Evolutionary conservation across 1,140 invertebrate species (phyloP).

Genomic region (Sesamia nonagrioides): DNA sequence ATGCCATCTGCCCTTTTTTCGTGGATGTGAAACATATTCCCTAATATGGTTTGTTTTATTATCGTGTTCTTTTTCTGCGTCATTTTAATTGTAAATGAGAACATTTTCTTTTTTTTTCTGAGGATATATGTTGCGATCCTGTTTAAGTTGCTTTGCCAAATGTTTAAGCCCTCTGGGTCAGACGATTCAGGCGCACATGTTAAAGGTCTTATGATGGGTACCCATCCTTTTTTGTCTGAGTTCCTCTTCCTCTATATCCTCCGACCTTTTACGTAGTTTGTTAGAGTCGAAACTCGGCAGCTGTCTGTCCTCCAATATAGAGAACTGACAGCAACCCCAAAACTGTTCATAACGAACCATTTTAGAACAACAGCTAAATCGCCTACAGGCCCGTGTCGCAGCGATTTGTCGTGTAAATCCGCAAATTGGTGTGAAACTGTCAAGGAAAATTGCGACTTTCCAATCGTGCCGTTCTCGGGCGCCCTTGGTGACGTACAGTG

Average conservation of each 20-base stretch:
- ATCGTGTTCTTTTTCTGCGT: too few species aligned
- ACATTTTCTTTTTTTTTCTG: too few species aligned
- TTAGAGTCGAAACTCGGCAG: not conserved
- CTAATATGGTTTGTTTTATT: too few species aligned
- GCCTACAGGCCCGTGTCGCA: slow-evolving; percentile 53
- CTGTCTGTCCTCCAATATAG: not conserved
- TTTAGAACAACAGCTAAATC: slow-evolving; percentile 43
- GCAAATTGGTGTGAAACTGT: slow-evolving; percentile 75
- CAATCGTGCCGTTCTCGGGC: slow-evolving; percentile 57
- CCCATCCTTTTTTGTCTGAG: too few species aligned
- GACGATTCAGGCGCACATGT: too few species aligned
- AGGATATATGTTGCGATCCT: too few species aligned
- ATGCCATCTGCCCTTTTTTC: too few species aligned
- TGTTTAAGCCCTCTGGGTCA: too few species aligned
- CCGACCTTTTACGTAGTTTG: not conserved
- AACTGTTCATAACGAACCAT: slow-evolving; percentile 32
- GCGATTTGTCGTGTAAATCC: slow-evolving; percentile 71
- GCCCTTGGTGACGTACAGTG: slow-evolving; percentile 67
- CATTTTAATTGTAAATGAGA: too few species aligned
- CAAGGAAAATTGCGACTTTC: slow-evolving; percentile 70
- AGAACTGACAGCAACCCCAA: not conserved
- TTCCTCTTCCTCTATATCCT: not conserved
- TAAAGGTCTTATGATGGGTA: too few species aligned
- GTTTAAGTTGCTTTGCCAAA: too few species aligned
- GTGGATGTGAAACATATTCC: too few species aligned